Conservation (phyloP, 2,888 invertebrate genomes). For the Punctoribates punctum region DNA sequence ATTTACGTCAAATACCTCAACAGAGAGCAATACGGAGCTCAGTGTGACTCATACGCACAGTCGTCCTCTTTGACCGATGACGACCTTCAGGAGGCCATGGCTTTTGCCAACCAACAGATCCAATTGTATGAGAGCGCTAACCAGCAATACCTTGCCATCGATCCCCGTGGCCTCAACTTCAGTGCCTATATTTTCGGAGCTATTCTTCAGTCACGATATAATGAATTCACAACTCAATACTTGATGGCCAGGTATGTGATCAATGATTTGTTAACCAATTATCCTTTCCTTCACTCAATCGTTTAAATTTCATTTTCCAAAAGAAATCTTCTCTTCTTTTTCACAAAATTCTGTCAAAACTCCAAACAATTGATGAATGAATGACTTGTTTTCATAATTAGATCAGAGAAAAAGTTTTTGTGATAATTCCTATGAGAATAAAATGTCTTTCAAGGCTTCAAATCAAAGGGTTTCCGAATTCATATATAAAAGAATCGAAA, state of each 20-base stretch:
- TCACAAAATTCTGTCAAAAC: too few relatives aligned
- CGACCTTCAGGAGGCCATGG: slow-evolving; percentile 35
- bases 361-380: too few relatives aligned
- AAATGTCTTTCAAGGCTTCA: too few relatives aligned
- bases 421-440: too few relatives aligned
- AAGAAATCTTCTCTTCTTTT: too few relatives aligned
- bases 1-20: slow-evolving; percentile 37
- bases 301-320: background rate
- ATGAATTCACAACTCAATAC: slow-evolving; percentile 42
- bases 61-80: slow-evolving; percentile 26
- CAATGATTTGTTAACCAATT: background rate
- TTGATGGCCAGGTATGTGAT: slow-evolving; percentile 39
- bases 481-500: too few relatives aligned
- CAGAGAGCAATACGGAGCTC: slow-evolving; percentile 18
- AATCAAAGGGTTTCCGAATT: too few relatives aligned
- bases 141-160: slow-evolving; percentile 41
- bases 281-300: background rate
- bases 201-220: slow-evolving; percentile 40
- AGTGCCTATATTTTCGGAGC: slow-evolving; percentile 43
- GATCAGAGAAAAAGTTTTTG: too few relatives aligned
- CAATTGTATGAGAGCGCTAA: slow-evolving; percentile 41
- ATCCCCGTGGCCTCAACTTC: slow-evolving; percentile 41
- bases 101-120: slow-evolving; percentile 37
- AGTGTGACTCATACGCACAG: slow-evolving; percentile 19
- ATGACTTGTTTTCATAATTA: too few relatives aligned